Conservation (phyloP, 30 jellyfish, hydroid and myxozoan genomes). For the Aurelia sp. region DNA sequence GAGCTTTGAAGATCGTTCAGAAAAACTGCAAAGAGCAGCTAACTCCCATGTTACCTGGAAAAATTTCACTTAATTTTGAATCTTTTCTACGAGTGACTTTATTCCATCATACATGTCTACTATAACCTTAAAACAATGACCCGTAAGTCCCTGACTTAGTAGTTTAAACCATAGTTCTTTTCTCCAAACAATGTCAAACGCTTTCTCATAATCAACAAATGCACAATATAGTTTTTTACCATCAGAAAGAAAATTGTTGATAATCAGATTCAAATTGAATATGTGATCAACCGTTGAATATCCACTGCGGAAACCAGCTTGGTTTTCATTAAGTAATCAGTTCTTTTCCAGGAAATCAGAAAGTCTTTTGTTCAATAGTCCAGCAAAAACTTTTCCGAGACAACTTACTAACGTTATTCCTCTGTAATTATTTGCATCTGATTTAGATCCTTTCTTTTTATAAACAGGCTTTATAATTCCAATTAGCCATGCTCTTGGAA, state of each 20-base stretch:
- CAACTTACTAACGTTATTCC: conserved; percentile 30
- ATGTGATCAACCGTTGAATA: too few species aligned
- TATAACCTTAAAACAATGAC: not conserved
- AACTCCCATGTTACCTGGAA: conserved; percentile 9
- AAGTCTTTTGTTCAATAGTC: conserved; percentile 18
- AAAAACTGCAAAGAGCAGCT: conserved; percentile 3
- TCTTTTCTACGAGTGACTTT: not conserved
- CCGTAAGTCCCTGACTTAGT: not conserved
- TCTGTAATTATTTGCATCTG: conserved; percentile 9
- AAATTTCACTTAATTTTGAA: not conserved
- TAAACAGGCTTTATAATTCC: conserved; percentile 13
- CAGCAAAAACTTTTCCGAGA: conserved; percentile 28
- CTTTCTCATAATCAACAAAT: conserved; percentile 18
- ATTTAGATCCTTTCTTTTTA: conserved; percentile 17
- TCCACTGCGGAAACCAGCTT: conserved; percentile 20
- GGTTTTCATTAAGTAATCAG: conserved; percentile 12
- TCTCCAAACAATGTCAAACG: conserved; percentile 50
- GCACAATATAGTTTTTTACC: conserved; percentile 28
- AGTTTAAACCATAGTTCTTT: conserved; percentile 6
- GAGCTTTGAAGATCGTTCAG: conserved; percentile 13
- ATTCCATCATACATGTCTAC: not conserved
- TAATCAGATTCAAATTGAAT: not conserved
- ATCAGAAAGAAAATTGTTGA: not conserved
- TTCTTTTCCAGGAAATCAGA: conserved; percentile 6
- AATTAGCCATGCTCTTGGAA: conserved; percentile 27